Conservation (phyloP, 2,888 invertebrate species). For the Arrhopalites spinosus region DNA sequence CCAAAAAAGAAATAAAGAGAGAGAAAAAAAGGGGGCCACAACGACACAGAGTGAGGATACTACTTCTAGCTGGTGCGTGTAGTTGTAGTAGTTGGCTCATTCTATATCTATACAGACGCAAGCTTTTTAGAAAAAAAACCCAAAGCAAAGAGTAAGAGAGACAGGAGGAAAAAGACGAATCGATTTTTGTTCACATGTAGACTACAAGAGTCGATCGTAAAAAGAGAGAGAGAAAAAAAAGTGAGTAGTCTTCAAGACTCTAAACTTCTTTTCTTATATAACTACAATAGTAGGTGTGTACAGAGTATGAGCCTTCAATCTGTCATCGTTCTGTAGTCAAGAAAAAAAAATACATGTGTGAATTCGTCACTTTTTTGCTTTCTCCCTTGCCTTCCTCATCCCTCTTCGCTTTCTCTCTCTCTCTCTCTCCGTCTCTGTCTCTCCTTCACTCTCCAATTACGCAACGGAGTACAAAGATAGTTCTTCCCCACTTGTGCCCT, state of each 20-base stretch:
- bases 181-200: constrained; percentile 19
- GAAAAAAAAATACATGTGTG: background rate
- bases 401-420: background rate
- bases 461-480: background rate
- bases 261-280: background rate
- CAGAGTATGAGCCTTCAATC: background rate
- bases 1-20: too few relatives aligned
- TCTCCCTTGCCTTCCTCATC: background rate
- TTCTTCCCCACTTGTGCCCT: background rate
- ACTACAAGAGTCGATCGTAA: too few relatives aligned
- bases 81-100: background rate
- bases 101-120: background rate
- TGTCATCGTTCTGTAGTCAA: background rate
- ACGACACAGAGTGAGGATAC: too few relatives aligned
- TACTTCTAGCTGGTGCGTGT: background rate
- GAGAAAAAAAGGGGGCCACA: too few relatives aligned
- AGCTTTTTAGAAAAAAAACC: background rate
- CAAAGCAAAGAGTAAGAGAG: background rate
- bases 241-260: constrained; percentile 7
- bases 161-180: constrained; percentile 7
- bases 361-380: background rate
- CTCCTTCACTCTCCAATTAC: background rate
- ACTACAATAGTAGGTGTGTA: background rate
- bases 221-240: too few relatives aligned
- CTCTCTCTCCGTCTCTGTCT: too few relatives aligned